phyloP scores from a whole-genome alignment of 2,113 vertebrate species.

The Capreolus pygargus region DNA sequence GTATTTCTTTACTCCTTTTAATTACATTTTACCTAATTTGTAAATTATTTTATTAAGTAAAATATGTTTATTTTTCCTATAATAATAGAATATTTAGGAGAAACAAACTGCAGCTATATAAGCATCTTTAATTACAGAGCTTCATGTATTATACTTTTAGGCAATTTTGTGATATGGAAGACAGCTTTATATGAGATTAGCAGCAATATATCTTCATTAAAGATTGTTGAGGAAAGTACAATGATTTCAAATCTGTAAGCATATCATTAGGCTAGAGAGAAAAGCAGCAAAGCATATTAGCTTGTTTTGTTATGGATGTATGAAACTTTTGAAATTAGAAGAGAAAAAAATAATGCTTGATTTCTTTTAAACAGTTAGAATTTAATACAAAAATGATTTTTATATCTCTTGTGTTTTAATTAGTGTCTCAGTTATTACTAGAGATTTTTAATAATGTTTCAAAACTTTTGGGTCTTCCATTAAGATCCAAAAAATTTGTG shows the following conservation, averaged over 20 bases:
- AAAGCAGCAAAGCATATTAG: slow-evolving; percentile 24
- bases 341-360: slow-evolving; percentile 34
- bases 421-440: slow-evolving; percentile 47
- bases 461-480: slow-evolving; percentile 18
- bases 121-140: not conserved
- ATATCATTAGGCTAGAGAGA: not conserved
- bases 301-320: slow-evolving; percentile 24
- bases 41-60: not conserved
- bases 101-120: not conserved
- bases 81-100: not conserved
- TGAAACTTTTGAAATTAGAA: slow-evolving; percentile 57
- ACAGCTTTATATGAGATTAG: not conserved
- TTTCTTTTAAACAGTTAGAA: slow-evolving; percentile 51
- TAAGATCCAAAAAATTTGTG: not conserved
- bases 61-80: not conserved
- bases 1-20: not conserved
- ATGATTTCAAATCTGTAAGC: slow-evolving; percentile 8
- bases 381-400: slow-evolving; percentile 61
- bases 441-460: slow-evolving; percentile 63
- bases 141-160: not conserved
- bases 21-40: not conserved
- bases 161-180: not conserved
- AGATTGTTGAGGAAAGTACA: not conserved
- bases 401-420: slow-evolving; percentile 68
- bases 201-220: slow-evolving; percentile 22